Base-by-base conservation (phyloP, 2,797 vertebrate species). In the Acanthis flammea region DNA sequence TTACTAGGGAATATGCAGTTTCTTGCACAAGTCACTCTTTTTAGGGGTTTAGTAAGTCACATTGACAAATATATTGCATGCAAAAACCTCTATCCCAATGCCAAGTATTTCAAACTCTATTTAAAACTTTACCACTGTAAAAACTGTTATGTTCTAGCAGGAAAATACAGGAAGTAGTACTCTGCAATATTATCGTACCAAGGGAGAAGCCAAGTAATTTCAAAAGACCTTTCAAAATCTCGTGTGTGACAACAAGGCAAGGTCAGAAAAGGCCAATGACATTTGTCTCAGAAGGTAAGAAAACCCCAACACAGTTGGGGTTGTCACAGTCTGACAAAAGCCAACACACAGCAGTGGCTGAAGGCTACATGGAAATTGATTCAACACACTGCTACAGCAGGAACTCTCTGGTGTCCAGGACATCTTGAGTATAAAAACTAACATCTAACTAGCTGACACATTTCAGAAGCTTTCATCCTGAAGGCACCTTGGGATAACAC, bases 121-220 rank as follows among this genome's bases (percentile, higher is more conserved):
- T 94, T 94, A 90, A 95, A 96, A 92, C 76, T 73, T 95, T 86
- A 95, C 85, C 86, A 90, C 91, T 95, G 85, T 84, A 94, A 96
- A 95, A 96, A 78, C 53, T 90, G 71, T 92, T 95, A 76, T 86
- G 70, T 48, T 86, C 75, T 75, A 86, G 55, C 44, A 91, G 51
- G 85, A 94, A 96, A 96, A 96, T 94, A 80, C 92, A 95, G 94
- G 90, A 96, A 96, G 82, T 72, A 92, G 70, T 65, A 75, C 53
- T 84, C 79, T 73, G 85, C 51, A 92, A 90, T 81, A 90, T 53
- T 92, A 81, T 60, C 4, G 2, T 86, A 94, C 47, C 53, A 71
- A 92, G 62, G 51, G 48, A 95, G 60, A 94, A 94, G 62, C 73
- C 79, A 78, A 96, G 48, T 63, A 12, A 72, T 95, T 94, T 89